A percentile compares a stretch with the other conserved stretches of the same genome.
Evolutionary conservation across 2,113 vertebrate genomes (phyloP).

Genomic region (Platichthys stellatus): DNA sequence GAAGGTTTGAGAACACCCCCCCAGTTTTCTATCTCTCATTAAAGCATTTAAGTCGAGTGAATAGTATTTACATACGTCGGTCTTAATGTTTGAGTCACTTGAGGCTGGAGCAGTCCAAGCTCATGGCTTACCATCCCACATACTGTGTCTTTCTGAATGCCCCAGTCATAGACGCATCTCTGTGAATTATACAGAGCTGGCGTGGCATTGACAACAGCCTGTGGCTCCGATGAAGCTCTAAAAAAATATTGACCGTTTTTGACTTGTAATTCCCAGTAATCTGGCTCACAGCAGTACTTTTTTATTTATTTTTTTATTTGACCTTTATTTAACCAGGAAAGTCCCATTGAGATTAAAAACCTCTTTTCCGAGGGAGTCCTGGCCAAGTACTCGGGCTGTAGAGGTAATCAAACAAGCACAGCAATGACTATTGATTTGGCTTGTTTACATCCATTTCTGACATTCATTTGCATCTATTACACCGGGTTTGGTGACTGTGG

Average conservation of each 20-base stretch:
- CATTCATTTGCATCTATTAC: slow-evolving; percentile 54
- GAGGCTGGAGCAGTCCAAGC: slow-evolving; percentile 23
- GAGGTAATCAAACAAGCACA: slow-evolving; percentile 50
- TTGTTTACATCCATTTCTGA: slow-evolving; percentile 42
- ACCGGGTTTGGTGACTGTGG: slow-evolving; percentile 5
- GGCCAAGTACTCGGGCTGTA: slow-evolving; percentile 32
- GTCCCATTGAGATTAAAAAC: too few relatives aligned
- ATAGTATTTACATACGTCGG: slow-evolving; percentile 1
- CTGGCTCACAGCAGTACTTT: slow-evolving; percentile 21
- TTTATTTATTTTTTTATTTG: too few relatives aligned
- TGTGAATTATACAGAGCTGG: slow-evolving; percentile 38
- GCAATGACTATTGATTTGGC: slow-evolving; percentile 55
- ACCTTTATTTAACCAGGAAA: too few relatives aligned
- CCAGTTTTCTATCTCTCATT: neutral
- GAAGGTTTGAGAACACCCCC: neutral
- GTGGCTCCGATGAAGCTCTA: slow-evolving; percentile 29
- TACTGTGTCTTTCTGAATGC: slow-evolving; percentile 34
- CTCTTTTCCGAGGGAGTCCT: too few relatives aligned
- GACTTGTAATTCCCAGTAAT: slow-evolving; percentile 53
- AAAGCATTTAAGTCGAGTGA: neutral
- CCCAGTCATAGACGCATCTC: slow-evolving; percentile 37
- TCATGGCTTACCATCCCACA: slow-evolving; percentile 20
- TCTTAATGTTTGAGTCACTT: slow-evolving; percentile 19
- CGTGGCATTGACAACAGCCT: slow-evolving; percentile 42
- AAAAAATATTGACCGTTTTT: slow-evolving; percentile 55